phyloP scores from a whole-genome alignment of 2,888 invertebrate species.

The Argyra leucocephala region DNA sequence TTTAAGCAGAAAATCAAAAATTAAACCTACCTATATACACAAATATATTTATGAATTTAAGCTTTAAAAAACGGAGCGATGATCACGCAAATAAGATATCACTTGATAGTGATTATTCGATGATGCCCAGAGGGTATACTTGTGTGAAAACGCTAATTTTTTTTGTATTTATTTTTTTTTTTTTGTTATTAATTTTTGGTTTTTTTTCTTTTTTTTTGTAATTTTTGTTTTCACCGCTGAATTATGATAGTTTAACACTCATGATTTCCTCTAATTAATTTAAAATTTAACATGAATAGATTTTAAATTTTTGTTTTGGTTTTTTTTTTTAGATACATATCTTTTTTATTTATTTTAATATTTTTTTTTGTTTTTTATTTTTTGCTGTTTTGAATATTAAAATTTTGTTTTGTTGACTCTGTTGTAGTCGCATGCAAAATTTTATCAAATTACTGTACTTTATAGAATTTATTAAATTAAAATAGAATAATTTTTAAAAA shows the following conservation, averaged over 20 bases:
- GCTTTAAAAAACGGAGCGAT: background rate
- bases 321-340: background rate
- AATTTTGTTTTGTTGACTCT: background rate
- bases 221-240: background rate
- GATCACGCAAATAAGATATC: conserved; percentile 6
- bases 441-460: no score
- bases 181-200: background rate
- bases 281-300: conserved; percentile 6
- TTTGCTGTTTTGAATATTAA: background rate
- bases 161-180: background rate
- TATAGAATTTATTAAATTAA: no score
- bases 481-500: no score
- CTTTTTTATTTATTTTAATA: no score
- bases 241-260: conserved; percentile 6
- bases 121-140: conserved; percentile 1
- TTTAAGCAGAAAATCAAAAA: no score
- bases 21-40: no score
- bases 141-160: background rate
- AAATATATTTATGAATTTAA: background rate
- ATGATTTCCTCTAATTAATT: conserved; percentile 6
- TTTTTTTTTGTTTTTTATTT: no score
- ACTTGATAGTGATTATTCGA: background rate
- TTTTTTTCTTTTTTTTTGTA: background rate
- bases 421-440: background rate
- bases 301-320: background rate